phyloP scores from a whole-genome alignment of 92 coral and sea anemone genomes.

The Siderastrea siderea region DNA sequence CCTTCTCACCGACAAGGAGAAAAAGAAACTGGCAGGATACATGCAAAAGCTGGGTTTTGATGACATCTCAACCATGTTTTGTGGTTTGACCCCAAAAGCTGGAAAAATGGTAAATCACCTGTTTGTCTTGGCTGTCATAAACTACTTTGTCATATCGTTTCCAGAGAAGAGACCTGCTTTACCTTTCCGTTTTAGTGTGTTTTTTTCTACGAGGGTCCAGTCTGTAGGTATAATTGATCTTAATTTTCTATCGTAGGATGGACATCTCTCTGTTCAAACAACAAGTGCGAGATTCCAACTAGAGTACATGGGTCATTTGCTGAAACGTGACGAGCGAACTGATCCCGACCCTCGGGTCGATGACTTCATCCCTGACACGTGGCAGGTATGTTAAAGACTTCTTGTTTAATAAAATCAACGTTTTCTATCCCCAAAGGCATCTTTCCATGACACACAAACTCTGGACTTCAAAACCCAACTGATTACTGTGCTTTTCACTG shows the following conservation, averaged over 20 bases:
- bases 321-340: slow-evolving; percentile 69
- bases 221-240: neutral
- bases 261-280: slow-evolving; percentile 37
- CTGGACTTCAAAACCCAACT: too few species aligned
- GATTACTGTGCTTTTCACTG: too few species aligned
- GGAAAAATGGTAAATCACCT: neutral
- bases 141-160: too few species aligned
- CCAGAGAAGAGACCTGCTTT: neutral
- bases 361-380: slow-evolving; percentile 76
- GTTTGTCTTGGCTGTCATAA: neutral
- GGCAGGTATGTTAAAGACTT: slow-evolving; percentile 68
- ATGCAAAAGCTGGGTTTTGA: slow-evolving; percentile 69
- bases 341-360: slow-evolving; percentile 78
- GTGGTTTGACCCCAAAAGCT: neutral
- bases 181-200: too few species aligned
- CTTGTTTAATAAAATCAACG: neutral
- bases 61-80: slow-evolving; percentile 50
- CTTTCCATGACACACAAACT: too few species aligned
- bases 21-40: slow-evolving; percentile 53
- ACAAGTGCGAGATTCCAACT: slow-evolving; percentile 78
- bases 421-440: too few species aligned
- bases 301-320: slow-evolving; percentile 75
- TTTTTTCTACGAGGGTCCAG: too few species aligned
- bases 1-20: slow-evolving; percentile 35
- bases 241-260: neutral